These are phyloP conservation scores for Syngnathus floridae DNA, from an alignment of 2,113 vertebrate genomes.

Conservation along the genomic window DNA sequence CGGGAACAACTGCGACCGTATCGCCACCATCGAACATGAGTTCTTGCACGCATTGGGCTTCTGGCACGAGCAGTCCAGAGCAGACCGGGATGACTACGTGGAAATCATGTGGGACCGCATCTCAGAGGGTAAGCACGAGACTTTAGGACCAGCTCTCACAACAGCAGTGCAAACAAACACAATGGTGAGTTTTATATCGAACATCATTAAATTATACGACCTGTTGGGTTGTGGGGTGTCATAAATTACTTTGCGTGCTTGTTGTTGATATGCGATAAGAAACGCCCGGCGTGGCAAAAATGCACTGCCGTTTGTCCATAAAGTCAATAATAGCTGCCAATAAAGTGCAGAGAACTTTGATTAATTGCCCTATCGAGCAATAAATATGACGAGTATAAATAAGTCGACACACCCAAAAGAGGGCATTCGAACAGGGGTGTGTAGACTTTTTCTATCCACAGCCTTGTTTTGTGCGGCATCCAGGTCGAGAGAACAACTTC, in stretches of 20 bases:
- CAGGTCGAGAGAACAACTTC: slow-evolving; percentile 76
- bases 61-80: slow-evolving; percentile 89
- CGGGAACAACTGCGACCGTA: slow-evolving; percentile 76
- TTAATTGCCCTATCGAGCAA: not conserved
- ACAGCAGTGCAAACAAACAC: not conserved
- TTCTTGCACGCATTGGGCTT: slow-evolving; percentile 89
- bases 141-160: no score
- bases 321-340: not conserved
- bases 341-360: slow-evolving; percentile 6
- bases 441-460: not conserved
- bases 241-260: slow-evolving; percentile 2
- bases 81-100: slow-evolving; percentile 85
- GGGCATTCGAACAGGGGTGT: not conserved
- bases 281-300: not conserved
- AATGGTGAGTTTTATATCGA: not conserved
- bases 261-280: slow-evolving; percentile 16
- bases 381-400: not conserved
- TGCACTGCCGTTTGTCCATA: not conserved
- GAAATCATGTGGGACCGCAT: slow-evolving; percentile 80
- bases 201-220: not conserved
- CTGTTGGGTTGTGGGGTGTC: not conserved
- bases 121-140: slow-evolving; percentile 65
- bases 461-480: not conserved
- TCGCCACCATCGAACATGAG: slow-evolving; percentile 81
- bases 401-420: not conserved